Evolutionary conservation across 2,113 vertebrate genomes (phyloP).

Genomic region (Eurystomus gularis): DNA sequence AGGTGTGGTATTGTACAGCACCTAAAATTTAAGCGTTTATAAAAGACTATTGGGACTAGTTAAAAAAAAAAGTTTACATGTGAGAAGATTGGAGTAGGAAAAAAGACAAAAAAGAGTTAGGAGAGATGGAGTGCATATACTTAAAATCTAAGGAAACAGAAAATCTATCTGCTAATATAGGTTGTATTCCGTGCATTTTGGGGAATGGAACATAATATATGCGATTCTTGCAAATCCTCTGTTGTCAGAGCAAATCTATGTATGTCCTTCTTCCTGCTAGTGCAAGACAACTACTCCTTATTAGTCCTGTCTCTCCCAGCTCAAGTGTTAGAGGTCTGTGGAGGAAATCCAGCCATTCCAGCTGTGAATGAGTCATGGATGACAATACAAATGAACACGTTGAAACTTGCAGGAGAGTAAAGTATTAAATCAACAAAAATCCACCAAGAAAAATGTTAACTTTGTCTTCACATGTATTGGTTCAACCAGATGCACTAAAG

Average conservation of each 20-base stretch:
- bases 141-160: background rate
- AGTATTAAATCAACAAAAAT: background rate
- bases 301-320: background rate
- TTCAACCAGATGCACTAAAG: background rate
- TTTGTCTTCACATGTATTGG: background rate
- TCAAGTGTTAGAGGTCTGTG: background rate
- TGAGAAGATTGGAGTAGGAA: background rate
- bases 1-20: background rate
- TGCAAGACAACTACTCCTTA: background rate
- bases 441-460: background rate
- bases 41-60: background rate
- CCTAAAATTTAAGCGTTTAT: background rate
- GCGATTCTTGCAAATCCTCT: background rate
- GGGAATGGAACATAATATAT: background rate
- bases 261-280: background rate
- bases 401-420: background rate
- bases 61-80: background rate
- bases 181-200: background rate
- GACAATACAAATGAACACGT: background rate
- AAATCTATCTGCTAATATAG: background rate
- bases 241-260: background rate
- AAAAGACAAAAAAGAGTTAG: background rate
- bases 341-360: background rate
- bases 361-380: background rate
- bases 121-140: background rate